phyloP scores from a whole-genome alignment of 2,113 vertebrate species.

The Serinus canaria region DNA sequence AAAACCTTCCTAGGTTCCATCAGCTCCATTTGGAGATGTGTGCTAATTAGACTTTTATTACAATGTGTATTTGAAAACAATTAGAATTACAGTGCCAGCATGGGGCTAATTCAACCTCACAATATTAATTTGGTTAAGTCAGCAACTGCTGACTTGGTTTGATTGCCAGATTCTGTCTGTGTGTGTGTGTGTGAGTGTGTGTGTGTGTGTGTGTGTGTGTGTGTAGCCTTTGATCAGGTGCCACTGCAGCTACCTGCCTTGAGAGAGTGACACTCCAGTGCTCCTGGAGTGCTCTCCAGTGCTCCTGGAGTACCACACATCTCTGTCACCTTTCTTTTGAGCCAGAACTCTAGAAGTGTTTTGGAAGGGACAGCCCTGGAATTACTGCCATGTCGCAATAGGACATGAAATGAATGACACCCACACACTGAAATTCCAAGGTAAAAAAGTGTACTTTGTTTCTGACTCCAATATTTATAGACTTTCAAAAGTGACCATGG shows the following conservation, averaged over 20 bases:
- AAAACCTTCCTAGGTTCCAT: not conserved
- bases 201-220: not conserved
- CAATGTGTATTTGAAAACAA: slow-evolving; percentile 65
- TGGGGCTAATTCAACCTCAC: slow-evolving; percentile 49
- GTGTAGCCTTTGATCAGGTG: not conserved
- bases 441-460: no score
- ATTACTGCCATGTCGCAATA: no score
- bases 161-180: not conserved
- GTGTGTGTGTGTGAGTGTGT: not conserved
- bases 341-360: not conserved
- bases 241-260: not conserved
- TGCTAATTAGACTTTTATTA: slow-evolving; percentile 60
- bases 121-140: not conserved
- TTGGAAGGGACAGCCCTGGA: not conserved
- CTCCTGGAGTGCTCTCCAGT: not conserved
- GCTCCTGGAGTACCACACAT: not conserved
- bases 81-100: slow-evolving; percentile 56
- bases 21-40: slow-evolving; percentile 44
- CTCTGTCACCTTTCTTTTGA: not conserved
- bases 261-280: not conserved
- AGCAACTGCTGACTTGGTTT: not conserved
- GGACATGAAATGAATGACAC: no score
- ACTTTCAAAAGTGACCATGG: no score
- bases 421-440: no score
- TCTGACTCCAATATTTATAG: no score